These are phyloP conservation scores for Miichthys miiuy DNA, from an alignment of 2,797 vertebrate species.

Conservation along the genomic window DNA sequence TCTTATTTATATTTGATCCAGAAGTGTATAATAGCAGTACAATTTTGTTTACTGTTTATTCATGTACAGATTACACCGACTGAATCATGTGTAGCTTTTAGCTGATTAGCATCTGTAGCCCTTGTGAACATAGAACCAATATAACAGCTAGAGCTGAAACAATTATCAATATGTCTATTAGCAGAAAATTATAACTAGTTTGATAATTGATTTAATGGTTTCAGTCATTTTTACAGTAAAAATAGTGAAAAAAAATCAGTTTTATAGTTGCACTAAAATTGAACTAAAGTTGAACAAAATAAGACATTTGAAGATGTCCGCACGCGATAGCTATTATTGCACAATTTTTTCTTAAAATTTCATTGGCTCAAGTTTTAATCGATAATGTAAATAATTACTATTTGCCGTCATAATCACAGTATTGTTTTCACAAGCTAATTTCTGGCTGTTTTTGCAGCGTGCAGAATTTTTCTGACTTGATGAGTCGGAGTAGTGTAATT, in stretches of 20 bases:
- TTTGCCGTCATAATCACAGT: background rate
- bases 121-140: background rate
- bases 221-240: background rate
- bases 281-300: no score
- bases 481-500: background rate
- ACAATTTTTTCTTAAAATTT: background rate
- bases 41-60: background rate
- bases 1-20: background rate
- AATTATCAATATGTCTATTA: background rate
- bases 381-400: background rate
- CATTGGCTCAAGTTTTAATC: background rate
- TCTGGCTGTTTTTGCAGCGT: background rate
- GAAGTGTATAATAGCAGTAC: background rate
- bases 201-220: background rate
- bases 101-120: background rate
- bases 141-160: background rate
- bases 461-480: background rate
- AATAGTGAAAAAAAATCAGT: no score
- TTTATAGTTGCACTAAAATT: no score
- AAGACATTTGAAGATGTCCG: background rate
- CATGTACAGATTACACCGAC: background rate
- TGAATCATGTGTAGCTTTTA: background rate
- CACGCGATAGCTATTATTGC: background rate
- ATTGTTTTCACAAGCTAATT: background rate
- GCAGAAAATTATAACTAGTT: background rate